These are phyloP conservation scores for Progne subis DNA, from an alignment of 2,113 vertebrate species.

Conservation along the genomic window DNA sequence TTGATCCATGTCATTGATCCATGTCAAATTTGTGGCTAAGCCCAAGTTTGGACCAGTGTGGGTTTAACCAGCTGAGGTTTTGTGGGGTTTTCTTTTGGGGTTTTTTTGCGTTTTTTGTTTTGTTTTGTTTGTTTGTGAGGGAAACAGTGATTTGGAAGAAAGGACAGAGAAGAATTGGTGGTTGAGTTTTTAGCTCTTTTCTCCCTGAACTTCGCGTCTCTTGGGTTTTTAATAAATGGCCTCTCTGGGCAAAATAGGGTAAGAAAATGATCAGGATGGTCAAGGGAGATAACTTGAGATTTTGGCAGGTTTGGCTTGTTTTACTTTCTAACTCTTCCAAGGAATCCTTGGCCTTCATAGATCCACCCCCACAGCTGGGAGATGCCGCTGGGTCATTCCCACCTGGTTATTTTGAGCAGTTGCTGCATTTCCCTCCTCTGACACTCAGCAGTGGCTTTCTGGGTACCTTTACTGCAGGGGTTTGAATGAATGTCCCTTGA, in stretches of 20 bases:
- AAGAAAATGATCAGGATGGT: background rate
- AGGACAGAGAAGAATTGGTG: background rate
- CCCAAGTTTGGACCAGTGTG: background rate
- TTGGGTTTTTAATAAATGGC: background rate
- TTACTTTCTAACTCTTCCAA: background rate
- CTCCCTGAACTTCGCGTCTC: background rate
- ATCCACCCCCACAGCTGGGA: background rate
- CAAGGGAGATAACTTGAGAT: background rate
- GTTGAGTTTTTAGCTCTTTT: background rate
- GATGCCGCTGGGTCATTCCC: background rate
- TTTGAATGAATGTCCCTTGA: background rate
- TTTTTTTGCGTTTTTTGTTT: background rate
- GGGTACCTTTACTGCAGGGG: accelerated
- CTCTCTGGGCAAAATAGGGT: background rate
- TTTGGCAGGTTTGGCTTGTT: background rate
- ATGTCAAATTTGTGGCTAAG: constrained; percentile 27
- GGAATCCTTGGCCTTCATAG: background rate
- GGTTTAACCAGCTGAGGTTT: constrained; percentile 1
- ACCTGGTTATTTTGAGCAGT: background rate
- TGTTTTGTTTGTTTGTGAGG: no score
- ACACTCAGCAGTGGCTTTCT: background rate
- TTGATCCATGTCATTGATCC: constrained; percentile 85
- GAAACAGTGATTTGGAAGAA: background rate
- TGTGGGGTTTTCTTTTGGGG: background rate
- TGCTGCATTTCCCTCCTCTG: background rate